Evolutionary conservation across 2,888 invertebrate species (phyloP).

Genomic region (Papilio protenor): DNA sequence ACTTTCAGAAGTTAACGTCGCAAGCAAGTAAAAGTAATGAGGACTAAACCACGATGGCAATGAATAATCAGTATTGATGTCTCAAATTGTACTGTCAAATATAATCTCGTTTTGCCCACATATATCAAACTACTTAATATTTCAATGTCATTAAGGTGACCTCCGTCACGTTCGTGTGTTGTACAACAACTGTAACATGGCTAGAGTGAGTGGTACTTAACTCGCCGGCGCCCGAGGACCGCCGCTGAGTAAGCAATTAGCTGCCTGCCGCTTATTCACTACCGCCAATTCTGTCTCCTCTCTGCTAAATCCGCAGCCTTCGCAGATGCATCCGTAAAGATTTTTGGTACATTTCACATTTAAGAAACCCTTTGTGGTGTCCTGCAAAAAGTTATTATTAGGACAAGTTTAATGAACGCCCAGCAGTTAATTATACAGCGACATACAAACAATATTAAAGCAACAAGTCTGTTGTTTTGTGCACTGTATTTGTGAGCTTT

Average conservation of each 20-base stretch:
- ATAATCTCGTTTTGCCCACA: background rate
- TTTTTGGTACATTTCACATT: no score
- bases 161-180: background rate
- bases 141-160: background rate
- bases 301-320: background rate
- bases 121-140: background rate
- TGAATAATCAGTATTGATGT: background rate
- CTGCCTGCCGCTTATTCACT: constrained; percentile 1
- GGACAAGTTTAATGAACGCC: background rate
- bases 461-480: background rate
- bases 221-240: background rate
- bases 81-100: background rate
- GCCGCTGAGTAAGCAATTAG: constrained; percentile 30
- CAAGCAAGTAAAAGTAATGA: background rate
- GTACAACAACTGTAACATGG: background rate
- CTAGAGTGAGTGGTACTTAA: background rate
- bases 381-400: no score
- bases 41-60: background rate
- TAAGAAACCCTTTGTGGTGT: no score
- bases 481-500: constrained; percentile 3
- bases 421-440: background rate
- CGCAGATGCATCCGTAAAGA: background rate
- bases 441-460: background rate
- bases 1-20: background rate
- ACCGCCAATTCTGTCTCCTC: background rate